Evolutionary conservation across 2,797 vertebrate species (phyloP).

Genomic region (Accipiter minullus): DNA sequence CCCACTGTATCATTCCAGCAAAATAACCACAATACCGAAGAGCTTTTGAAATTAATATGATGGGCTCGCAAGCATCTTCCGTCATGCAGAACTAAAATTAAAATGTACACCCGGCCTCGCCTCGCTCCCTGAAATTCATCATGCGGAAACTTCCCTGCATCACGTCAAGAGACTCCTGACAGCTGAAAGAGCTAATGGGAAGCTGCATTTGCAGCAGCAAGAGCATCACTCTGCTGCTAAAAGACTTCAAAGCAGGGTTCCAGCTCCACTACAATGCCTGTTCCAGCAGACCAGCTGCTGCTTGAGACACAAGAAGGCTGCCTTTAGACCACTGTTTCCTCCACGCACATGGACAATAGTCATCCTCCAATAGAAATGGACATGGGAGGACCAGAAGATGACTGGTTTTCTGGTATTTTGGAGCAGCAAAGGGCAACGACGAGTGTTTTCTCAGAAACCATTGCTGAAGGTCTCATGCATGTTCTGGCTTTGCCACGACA

Average conservation of each 20-base stretch:
- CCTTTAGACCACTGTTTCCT: neutral
- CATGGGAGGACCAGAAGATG: neutral
- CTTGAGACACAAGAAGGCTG: neutral
- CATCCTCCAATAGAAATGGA: neutral
- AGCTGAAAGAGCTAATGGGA: neutral
- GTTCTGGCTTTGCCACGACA: neutral
- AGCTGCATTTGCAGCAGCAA: neutral
- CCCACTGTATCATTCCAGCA: neutral
- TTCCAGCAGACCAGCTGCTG: neutral
- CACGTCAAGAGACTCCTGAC: rapidly evolving
- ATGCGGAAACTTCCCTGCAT: neutral
- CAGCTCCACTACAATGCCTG: neutral
- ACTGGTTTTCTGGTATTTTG: neutral
- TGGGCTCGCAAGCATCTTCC: neutral
- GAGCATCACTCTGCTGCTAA: neutral
- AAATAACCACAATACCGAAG: neutral
- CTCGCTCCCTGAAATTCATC: neutral
- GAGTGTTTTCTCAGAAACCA: neutral
- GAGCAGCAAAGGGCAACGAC: neutral
- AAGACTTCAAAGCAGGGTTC: neutral
- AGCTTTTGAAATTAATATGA: neutral
- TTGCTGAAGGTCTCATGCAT: neutral
- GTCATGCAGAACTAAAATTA: neutral
- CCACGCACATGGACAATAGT: neutral
- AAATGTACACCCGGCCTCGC: neutral